Base-by-base conservation (phyloP, 2,888 invertebrate species). In the Noctua janthe region DNA sequence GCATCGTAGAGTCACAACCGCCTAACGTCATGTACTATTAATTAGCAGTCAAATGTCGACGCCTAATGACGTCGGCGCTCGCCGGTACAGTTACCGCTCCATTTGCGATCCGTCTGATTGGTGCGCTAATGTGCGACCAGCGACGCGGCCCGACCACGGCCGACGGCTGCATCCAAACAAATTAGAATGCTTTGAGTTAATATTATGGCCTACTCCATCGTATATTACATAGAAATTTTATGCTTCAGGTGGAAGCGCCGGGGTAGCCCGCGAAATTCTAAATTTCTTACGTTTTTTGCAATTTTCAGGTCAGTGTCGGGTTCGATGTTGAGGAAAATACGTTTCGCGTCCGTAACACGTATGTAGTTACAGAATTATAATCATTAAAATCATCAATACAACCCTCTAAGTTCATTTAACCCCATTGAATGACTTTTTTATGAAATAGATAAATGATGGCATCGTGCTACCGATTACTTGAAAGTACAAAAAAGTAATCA, bases 31-130 rank as follows among this genome's bases (percentile, higher is more conserved):
- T 73, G 54, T 71, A 74, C 70, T 67, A 83, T 59, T 82, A 83
- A 73, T 86, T 86, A 86, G 87, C 86, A 83, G 83, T 86, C 79
- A 56, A 78, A 84, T 70, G 35, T 86, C 82, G 74, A 35, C 54
- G 43, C 47, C 72, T 83, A 83, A 79, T 84, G 84, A 84, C 72
- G 74, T 70, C 71, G n/a, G 15, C 13, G 7, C 49, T 59, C 47
- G 20, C 64, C 29, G 35, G 66, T 86, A 85, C 84, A 83, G 84
- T 85, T 85, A 86, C 64, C 72, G 86, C 85, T 83, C 84, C 74
- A 83, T 79, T 83, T 86, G 66, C 69, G 43, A 83, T 73, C 71
- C 72, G 74, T 83, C 49, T 85, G 86, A 86, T 82, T 86, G 74
- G 79, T 79, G 62, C 75, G 87, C 75, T 86, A 83, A 85, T 76